phyloP scores from a whole-genome alignment of 1,140 invertebrate species.

The Ylistrum balloti region DNA sequence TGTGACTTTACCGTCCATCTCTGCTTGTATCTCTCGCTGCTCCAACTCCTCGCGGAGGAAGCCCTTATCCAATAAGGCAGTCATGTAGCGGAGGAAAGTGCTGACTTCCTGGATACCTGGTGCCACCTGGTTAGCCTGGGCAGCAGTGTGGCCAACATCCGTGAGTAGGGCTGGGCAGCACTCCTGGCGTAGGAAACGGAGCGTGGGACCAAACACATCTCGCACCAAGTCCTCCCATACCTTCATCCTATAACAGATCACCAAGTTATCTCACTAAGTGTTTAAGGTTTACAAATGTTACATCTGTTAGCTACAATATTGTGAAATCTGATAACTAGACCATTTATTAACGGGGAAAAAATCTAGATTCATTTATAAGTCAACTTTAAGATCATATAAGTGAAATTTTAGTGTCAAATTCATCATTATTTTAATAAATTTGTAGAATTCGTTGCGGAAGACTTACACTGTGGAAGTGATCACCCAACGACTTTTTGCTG shows the following conservation, averaged over 20 bases:
- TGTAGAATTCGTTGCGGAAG: too few species aligned
- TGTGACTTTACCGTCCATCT: constrained; percentile 63
- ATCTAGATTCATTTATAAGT: too few species aligned
- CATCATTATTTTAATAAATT: too few species aligned
- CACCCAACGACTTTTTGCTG: constrained; percentile 75
- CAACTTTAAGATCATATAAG: not conserved
- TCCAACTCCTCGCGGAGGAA: constrained; percentile 76
- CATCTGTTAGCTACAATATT: too few species aligned
- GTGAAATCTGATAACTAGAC: too few species aligned
- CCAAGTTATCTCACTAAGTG: too few species aligned
- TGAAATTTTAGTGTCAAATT: too few species aligned
- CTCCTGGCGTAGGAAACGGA: constrained; percentile 76
- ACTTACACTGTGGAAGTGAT: constrained; percentile 76
- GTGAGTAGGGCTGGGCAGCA: constrained; percentile 71
- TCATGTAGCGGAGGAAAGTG: constrained; percentile 77
- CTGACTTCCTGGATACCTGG: constrained; percentile 77
- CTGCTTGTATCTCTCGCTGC: constrained; percentile 64
- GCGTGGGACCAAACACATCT: constrained; percentile 75
- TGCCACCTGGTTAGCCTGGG: constrained; percentile 65
- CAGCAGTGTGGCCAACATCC: constrained; percentile 65
- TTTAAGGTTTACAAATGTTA: too few species aligned
- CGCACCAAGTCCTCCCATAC: constrained; percentile 75
- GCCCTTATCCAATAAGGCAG: constrained; percentile 74
- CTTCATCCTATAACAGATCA: constrained; percentile 71
- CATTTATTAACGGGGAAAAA: too few species aligned